A percentile compares a stretch with the other conserved stretches of the same genome.
Conservation (phyloP, 2,888 invertebrate genomes). For the Zygaena filipendulae region DNA sequence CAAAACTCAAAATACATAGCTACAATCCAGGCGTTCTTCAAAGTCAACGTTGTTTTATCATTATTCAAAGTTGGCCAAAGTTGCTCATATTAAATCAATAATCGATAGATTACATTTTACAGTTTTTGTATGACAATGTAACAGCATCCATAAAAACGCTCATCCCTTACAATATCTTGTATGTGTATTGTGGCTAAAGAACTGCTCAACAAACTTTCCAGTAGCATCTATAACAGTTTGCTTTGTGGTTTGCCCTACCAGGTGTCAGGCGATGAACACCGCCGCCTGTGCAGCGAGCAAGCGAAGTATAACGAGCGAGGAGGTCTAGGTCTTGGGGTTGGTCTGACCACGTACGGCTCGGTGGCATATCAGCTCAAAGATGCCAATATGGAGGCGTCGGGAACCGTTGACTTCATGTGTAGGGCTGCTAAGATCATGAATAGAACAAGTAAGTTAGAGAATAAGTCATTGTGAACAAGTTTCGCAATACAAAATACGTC, state of each 20-base stretch:
- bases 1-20: no score
- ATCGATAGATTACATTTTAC: no score
- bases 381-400: slow-evolving; percentile 80
- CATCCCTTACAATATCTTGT: no score
- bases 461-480: no score
- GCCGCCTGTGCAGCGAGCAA: slow-evolving; percentile 73
- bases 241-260: no score
- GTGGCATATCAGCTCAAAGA: slow-evolving; percentile 83
- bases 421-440: slow-evolving; percentile 78
- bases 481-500: not conserved
- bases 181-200: no score
- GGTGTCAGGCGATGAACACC: slow-evolving; percentile 81
- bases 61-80: no score
- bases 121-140: no score
- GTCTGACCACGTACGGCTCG: slow-evolving; percentile 77
- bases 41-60: not conserved
- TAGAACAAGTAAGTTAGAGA: slow-evolving; percentile 73
- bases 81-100: no score
- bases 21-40: not conserved
- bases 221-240: no score
- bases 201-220: no score
- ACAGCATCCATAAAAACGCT: no score
- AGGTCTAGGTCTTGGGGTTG: slow-evolving; percentile 53
- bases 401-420: slow-evolving; percentile 79
- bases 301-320: slow-evolving; percentile 64